Percentiles rank a stretch among this genome's conserved stretches.
Evolutionary conservation across 2,888 invertebrate genomes (phyloP).

Genomic region (Drosophila yooni): DNA sequence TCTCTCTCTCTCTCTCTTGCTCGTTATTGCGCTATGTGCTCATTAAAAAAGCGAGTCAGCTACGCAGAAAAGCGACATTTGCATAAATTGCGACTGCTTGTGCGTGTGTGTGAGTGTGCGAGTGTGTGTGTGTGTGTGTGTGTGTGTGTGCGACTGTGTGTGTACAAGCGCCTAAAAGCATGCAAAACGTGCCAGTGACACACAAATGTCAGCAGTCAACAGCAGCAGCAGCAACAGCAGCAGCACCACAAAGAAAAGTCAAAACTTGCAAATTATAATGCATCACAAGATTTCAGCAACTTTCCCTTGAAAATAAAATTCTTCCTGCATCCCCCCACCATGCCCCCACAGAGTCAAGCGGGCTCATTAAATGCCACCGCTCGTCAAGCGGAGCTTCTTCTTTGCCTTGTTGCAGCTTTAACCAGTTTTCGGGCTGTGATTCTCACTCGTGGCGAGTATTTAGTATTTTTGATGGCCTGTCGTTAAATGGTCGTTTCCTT

Average conservation of each 20-base stretch:
- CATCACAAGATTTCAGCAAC: constrained; percentile 74
- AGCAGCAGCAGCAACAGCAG: background rate
- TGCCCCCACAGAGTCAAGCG: constrained; percentile 8
- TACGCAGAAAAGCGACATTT: constrained; percentile 77
- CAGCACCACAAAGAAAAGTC: constrained; percentile 68
- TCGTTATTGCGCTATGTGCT: constrained; percentile 51
- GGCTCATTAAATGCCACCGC: constrained; percentile 60
- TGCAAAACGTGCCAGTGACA: constrained; percentile 75
- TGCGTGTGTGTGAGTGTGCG: constrained; percentile 12
- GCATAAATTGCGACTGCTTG: constrained; percentile 57
- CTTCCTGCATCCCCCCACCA: background rate
- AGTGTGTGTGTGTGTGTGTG: constrained; percentile 12
- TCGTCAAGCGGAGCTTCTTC: constrained; percentile 44
- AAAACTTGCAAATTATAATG: constrained; percentile 79
- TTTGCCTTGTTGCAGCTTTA: constrained; percentile 5
- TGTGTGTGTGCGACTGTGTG: constrained; percentile 15
- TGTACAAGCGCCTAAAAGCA: constrained; percentile 60
- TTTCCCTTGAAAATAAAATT: constrained; percentile 23
- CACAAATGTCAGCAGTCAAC: constrained; percentile 71
- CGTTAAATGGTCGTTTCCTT: constrained; percentile 72
- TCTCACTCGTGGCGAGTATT: background rate
- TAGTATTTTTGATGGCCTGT: constrained; percentile 37
- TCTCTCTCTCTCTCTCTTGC: background rate
- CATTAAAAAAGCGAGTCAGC: constrained; percentile 74
- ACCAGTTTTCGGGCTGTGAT: constrained; percentile 20